Evolutionary conservation across 1,140 invertebrate species (phyloP).

Genomic region (Meloidogyne floridensis): DNA sequence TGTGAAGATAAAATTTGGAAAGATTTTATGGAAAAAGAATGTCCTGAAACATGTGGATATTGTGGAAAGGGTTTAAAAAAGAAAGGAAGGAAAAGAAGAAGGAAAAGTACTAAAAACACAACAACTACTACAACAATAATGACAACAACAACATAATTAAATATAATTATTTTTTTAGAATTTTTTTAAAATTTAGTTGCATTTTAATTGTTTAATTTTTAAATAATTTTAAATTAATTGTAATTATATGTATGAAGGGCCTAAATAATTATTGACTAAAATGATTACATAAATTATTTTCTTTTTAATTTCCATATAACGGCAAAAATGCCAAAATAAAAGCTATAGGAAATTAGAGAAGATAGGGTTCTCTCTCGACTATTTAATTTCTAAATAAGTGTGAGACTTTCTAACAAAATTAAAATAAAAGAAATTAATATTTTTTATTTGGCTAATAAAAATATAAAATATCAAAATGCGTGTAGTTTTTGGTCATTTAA

Average conservation of each 20-base stretch:
- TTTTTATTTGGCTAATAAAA: not conserved
- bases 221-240: not conserved
- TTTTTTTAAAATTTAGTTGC: not conserved
- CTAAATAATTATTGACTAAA: too few species aligned
- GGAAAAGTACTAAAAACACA: not conserved
- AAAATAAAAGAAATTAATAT: not conserved
- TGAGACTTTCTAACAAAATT: too few species aligned
- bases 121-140: not conserved
- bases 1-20: constrained; percentile 22
- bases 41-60: constrained; percentile 16
- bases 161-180: not conserved
- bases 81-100: not conserved
- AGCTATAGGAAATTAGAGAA: too few species aligned
- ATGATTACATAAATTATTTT: too few species aligned
- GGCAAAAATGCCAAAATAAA: too few species aligned
- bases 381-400: too few species aligned
- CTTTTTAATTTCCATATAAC: too few species aligned
- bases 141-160: not conserved
- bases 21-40: constrained; percentile 26
- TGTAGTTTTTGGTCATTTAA: not conserved
- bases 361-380: too few species aligned
- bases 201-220: not conserved
- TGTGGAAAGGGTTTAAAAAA: not conserved
- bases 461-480: not conserved
- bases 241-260: too few species aligned